Percentiles rank a stretch among this genome's conserved stretches.
Conservation (phyloP, 2,113 vertebrate genomes). For the Tachysurus vachellii region DNA sequence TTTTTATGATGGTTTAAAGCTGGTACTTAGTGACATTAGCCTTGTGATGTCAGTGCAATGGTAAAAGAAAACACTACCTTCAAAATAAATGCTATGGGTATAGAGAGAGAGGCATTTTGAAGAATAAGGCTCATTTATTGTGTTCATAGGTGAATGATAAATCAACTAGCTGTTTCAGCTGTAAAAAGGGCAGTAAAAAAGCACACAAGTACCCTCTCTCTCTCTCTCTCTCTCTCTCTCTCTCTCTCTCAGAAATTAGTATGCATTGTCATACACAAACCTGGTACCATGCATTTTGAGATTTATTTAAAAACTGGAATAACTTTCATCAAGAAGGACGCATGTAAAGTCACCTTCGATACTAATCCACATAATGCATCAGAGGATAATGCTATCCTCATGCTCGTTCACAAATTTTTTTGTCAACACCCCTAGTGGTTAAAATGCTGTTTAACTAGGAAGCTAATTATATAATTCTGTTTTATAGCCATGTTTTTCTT, state of each 20-base stretch:
- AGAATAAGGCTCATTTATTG: conserved; percentile 64
- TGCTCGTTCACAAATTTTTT: background rate
- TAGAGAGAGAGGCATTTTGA: conserved; percentile 61
- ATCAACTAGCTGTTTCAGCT: conserved; percentile 53
- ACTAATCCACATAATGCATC: background rate
- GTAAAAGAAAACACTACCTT: background rate
- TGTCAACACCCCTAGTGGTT: background rate
- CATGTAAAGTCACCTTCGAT: background rate
- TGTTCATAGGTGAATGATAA: conserved; percentile 60
- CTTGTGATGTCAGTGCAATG: background rate
- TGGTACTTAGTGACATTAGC: background rate
- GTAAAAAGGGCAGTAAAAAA: conserved; percentile 63
- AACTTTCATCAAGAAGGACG: background rate
- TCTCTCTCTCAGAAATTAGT: background rate
- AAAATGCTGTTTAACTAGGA: background rate
- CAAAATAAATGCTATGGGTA: conserved; percentile 23
- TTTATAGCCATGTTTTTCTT: background rate
- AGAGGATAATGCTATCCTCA: background rate
- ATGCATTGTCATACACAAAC: too few species aligned
- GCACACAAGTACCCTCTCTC: conserved; percentile 27
- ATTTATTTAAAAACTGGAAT: too few species aligned
- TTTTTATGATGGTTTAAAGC: background rate
- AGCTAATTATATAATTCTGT: background rate
- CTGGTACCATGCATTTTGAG: too few species aligned
- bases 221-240: conserved; percentile 7